phyloP scores from a whole-genome alignment of 2,888 invertebrate genomes.

The Coelopa pilipes region DNA sequence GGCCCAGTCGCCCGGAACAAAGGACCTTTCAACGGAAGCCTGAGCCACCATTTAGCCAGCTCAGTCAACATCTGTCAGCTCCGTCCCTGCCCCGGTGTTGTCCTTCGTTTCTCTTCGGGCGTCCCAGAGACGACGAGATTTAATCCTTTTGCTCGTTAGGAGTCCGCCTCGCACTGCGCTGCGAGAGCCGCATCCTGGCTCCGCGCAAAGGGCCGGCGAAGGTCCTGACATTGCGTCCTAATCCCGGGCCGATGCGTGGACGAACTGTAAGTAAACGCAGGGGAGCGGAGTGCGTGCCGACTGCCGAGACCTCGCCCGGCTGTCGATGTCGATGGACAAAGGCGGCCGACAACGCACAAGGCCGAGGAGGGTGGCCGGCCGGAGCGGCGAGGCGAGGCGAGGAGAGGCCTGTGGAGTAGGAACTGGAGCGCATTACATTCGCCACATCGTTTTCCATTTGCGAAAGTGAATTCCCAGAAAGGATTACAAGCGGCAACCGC shows the following conservation, averaged over 20 bases:
- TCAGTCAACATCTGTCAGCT: no score
- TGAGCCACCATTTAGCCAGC: no score
- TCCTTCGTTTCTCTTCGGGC: no score
- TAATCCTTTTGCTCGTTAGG: no score
- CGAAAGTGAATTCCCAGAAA: slow-evolving; percentile 29
- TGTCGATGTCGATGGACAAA: not conserved
- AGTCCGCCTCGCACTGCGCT: no score
- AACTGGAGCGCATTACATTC: slow-evolving; percentile 29
- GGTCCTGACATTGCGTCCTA: no score
- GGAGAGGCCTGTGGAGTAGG: slow-evolving; percentile 6
- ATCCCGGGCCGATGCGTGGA: no score
- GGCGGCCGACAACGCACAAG: not conserved
- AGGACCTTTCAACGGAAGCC: no score
- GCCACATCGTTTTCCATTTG: slow-evolving; percentile 32
- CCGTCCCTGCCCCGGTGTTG: no score
- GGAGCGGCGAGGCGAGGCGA: not conserved
- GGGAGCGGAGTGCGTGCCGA: not conserved
- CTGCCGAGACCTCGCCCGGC: not conserved
- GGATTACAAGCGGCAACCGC: slow-evolving; percentile 17
- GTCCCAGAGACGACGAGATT: no score
- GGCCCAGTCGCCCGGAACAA: not conserved
- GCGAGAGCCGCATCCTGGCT: no score
- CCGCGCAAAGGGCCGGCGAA: no score
- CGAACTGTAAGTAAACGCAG: not conserved
- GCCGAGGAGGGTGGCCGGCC: not conserved